These are phyloP conservation scores for human (Homo sapiens) DNA, from an alignment of 2,113 vertebrate species.

Conservation along the genomic window DNA sequence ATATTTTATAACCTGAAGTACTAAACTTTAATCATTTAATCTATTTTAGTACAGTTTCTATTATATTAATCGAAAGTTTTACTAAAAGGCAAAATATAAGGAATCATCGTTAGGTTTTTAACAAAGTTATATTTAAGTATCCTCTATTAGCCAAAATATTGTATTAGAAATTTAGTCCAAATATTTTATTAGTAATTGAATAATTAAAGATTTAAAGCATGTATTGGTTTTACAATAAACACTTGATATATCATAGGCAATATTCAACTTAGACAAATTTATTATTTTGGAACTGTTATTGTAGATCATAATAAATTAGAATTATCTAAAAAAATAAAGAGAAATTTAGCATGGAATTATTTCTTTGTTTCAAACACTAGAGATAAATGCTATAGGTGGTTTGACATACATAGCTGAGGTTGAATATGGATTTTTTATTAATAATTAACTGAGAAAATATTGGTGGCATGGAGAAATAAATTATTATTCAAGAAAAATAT, in stretches of 20 bases:
- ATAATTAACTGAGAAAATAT: background rate
- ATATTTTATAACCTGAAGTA: background rate
- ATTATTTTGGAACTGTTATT: conserved; percentile 56
- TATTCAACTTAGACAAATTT: conserved; percentile 55
- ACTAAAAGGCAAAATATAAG: background rate
- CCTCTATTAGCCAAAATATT: background rate
- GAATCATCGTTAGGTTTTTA: background rate
- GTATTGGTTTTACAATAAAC: conserved; percentile 54
- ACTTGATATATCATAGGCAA: conserved; percentile 18
- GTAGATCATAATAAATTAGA: conserved; percentile 26
- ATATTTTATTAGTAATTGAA: background rate
- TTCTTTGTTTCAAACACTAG: conserved; percentile 52
- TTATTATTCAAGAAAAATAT: background rate
- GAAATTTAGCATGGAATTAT: background rate
- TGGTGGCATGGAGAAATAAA: background rate
- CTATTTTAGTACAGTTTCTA: background rate
- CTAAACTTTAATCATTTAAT: conserved; percentile 35
- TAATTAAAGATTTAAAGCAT: background rate
- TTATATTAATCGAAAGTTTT: background rate
- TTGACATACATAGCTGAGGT: conserved; percentile 22
- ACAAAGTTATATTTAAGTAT: background rate
- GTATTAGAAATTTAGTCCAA: background rate
- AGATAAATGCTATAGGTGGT: background rate
- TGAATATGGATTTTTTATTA: background rate
- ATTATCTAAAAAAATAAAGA: background rate